Percentiles rank a stretch among this genome's conserved stretches.
Conservation (phyloP, 2,113 vertebrate genomes). For the Tauraco erythrolophus region DNA sequence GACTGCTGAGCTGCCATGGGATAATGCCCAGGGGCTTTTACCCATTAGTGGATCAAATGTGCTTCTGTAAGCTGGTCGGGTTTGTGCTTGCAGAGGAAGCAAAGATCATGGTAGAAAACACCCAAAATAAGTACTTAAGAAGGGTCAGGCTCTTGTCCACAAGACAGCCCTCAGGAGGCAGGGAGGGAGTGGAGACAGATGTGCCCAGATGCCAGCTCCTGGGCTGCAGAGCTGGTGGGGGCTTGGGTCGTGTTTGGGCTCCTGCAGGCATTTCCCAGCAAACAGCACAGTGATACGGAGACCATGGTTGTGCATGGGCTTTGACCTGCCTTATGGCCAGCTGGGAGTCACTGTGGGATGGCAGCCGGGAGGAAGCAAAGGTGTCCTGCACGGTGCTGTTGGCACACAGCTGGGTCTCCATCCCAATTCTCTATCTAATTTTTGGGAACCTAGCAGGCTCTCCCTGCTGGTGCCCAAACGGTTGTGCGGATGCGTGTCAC, state of each 20-base stretch:
- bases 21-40: accelerated
- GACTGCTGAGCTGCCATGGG: not conserved
- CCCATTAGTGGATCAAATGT: not conserved
- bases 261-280: not conserved
- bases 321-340: not conserved
- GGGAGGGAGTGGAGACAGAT: not conserved
- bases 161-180: accelerated
- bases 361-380: not conserved
- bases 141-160: not conserved
- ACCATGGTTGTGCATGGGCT: accelerated
- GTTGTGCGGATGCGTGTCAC: not conserved
- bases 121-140: not conserved
- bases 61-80: not conserved
- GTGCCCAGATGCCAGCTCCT: not conserved
- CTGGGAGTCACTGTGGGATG: not conserved
- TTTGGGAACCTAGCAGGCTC: not conserved
- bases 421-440: not conserved
- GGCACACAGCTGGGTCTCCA: not conserved
- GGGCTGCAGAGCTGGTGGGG: not conserved
- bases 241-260: not conserved
- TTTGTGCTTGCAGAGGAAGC: not conserved
- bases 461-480: not conserved
- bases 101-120: not conserved
- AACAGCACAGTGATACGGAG: not conserved
- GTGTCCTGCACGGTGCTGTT: accelerated